Conservation (phyloP, 2,113 vertebrate genomes). For the Callipepla californica region DNA sequence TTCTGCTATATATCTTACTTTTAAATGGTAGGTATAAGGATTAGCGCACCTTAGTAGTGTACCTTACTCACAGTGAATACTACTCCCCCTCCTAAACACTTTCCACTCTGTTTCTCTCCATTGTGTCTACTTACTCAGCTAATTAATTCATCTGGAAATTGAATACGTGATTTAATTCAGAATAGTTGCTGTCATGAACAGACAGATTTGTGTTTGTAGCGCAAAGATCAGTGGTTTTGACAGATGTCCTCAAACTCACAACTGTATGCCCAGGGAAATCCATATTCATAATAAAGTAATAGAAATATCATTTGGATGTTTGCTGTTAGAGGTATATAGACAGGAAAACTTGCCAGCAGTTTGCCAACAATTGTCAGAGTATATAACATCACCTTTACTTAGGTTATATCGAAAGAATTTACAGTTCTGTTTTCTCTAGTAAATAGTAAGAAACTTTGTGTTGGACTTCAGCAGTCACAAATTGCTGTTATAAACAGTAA, state of each 20-base stretch:
- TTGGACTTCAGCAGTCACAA: background rate
- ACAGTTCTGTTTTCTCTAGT: background rate
- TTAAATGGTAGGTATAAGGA: background rate
- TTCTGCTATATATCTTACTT: background rate
- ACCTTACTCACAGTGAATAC: background rate
- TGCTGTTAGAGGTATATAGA: background rate
- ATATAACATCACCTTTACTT: background rate
- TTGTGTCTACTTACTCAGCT: background rate
- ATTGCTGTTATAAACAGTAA: background rate
- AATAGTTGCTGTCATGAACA: background rate
- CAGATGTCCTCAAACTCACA: background rate
- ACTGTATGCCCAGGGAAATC: background rate
- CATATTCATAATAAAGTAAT: background rate
- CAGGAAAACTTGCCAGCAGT: background rate
- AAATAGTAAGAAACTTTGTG: background rate
- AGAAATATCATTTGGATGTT: background rate
- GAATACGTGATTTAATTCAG: background rate
- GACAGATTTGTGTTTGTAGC: background rate
- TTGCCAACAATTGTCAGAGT: background rate
- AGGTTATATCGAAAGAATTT: background rate
- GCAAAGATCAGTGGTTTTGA: background rate
- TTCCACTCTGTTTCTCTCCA: background rate
- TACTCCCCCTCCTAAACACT: background rate
- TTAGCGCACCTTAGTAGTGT: background rate
- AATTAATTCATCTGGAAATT: background rate